Conservation (phyloP, 2,113 vertebrate genomes). For the Dasyprocta punctata region DNA sequence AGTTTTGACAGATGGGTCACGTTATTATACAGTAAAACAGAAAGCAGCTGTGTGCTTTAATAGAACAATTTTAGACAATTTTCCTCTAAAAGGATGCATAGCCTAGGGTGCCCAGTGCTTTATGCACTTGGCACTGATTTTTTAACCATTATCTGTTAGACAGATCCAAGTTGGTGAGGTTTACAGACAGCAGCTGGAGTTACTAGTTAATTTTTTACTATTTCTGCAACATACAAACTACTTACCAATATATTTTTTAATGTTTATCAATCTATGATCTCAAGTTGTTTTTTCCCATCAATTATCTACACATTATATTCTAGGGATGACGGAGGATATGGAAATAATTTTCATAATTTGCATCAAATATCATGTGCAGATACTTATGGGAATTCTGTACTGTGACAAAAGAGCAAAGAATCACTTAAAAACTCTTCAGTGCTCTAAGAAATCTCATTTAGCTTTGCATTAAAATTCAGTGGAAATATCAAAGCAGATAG, state of each 20-base stretch:
- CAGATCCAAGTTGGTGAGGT: neutral
- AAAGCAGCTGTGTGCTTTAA: constrained; percentile 67
- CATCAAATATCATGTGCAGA: neutral
- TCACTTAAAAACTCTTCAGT: neutral
- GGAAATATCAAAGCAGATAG: neutral
- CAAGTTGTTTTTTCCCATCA: neutral
- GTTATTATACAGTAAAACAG: constrained; percentile 39
- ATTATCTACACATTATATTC: neutral
- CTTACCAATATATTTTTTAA: neutral
- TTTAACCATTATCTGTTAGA: neutral
- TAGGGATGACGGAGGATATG: neutral
- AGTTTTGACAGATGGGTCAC: constrained; percentile 55
- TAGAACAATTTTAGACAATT: constrained; percentile 67
- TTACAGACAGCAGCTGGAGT: neutral
- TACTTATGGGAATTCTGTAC: neutral
- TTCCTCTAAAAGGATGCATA: neutral
- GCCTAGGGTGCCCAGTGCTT: neutral
- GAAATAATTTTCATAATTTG: neutral
- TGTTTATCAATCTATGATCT: neutral
- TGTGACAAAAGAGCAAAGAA: neutral
- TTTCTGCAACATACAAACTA: neutral
- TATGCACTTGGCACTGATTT: neutral
- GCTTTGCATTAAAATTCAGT: neutral
- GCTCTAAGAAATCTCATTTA: neutral
- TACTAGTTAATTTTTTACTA: neutral